Percentiles rank a stretch among this genome's conserved stretches.
These are phyloP conservation scores for Garrulus glandarius DNA, from an alignment of 2,797 vertebrate species.

Conservation along the genomic window DNA sequence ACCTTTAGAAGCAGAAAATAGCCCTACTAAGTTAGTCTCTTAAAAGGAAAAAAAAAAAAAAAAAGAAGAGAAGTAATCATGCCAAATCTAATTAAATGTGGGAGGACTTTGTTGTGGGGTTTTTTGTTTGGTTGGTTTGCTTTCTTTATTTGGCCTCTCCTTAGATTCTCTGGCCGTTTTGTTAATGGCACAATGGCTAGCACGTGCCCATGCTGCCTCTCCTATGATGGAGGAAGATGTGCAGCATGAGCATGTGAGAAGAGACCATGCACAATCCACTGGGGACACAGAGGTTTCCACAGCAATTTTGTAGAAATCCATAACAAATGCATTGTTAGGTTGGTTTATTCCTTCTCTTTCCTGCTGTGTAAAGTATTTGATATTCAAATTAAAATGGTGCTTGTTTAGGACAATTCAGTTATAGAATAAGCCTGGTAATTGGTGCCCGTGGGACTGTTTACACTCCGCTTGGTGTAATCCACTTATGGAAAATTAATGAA, in stretches of 20 bases:
- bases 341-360: constrained; percentile 23
- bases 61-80: background rate
- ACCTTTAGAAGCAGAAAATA: background rate
- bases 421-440: constrained; percentile 64
- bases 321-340: constrained; percentile 55
- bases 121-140: background rate
- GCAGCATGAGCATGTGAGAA: background rate
- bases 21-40: background rate
- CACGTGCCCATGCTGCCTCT: background rate
- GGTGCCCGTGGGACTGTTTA: constrained; percentile 68
- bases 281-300: constrained; percentile 4
- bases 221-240: background rate
- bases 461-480: constrained; percentile 67
- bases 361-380: constrained; percentile 59
- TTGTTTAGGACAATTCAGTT: constrained; percentile 66
- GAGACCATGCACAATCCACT: background rate
- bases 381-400: constrained; percentile 65
- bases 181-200: background rate
- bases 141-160: background rate
- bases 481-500: constrained; percentile 71
- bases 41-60: background rate
- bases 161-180: background rate
- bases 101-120: fast-evolving
- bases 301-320: constrained; percentile 16
- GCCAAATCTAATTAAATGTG: background rate